Conservation (phyloP, 1,140 invertebrate species). For the Drosophila melanica region DNA sequence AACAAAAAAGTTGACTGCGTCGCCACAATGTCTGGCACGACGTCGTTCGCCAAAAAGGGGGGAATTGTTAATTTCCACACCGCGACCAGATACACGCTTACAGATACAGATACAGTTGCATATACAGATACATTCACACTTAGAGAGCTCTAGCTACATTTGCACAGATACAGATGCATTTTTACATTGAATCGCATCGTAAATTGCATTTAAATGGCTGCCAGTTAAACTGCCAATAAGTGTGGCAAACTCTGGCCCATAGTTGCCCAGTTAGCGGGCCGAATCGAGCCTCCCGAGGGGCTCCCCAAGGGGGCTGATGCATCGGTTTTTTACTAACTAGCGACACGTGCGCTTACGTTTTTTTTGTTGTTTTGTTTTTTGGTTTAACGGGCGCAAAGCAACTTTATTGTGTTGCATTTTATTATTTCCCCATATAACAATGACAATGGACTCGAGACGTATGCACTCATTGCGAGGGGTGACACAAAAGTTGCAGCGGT, state of each 20-base stretch:
- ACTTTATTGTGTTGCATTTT: constrained; percentile 22
- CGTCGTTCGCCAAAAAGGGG: constrained; percentile 5
- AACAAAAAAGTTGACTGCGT: constrained; percentile 14
- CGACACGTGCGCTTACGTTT: constrained; percentile 43
- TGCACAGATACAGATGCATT: background rate
- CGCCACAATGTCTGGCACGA: constrained; percentile 40
- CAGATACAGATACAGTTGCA: constrained; percentile 21
- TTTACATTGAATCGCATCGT: constrained; percentile 44
- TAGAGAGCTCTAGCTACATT: too few relatives aligned
- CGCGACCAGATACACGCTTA: constrained; percentile 20
- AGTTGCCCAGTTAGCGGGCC: background rate
- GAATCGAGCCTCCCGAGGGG: background rate
- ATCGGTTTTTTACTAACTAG: constrained; percentile 29
- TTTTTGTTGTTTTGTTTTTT: too few relatives aligned
- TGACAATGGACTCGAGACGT: background rate
- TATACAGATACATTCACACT: background rate
- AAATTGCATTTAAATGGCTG: constrained; percentile 75
- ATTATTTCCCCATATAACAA: background rate
- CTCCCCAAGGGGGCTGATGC: background rate
- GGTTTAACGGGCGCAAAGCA: constrained; percentile 6
- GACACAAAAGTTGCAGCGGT: background rate
- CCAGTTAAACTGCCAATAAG: constrained; percentile 64
- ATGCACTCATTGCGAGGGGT: background rate
- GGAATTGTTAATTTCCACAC: constrained; percentile 42
- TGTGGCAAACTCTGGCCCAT: constrained; percentile 12